Evolutionary conservation across 2,113 vertebrate genomes (phyloP), one percentile per base, ranked within the genome.

Genomic region (Syngnathoides biaculeatus): DNA sequence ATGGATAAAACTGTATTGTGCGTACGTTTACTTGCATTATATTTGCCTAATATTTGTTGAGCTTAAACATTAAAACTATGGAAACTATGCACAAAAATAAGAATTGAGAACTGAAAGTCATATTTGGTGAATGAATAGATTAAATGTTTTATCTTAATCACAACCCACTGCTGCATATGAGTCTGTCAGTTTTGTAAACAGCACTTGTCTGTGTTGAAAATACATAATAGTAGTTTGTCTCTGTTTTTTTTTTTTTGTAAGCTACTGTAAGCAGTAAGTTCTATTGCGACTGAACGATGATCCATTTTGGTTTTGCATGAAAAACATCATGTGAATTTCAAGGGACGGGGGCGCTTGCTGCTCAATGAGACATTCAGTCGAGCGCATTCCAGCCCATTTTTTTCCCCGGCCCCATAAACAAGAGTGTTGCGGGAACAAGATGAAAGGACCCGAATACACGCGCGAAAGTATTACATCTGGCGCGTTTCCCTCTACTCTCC

Each of bases 381-480:
- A 78, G 70, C 68, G 65, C 76, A 72, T 67, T 80, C 64, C 38
- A 74, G 69, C 70, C 67, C 69, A 22, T 86, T 84, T 79, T 71
- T 69, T 73, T 81, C 73, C 82, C 73, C 82, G 82, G 84, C 78
- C 78, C 70, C 80, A 75, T 62, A 79, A 77, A 79, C 77, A 73
- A 52, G 55, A 68, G 69, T 67, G 74, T 63, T 68, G 56, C 39
- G 68, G 62, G 77, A 82, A 70, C 27, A 30, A 71, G 75, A 86
- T 80, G 72, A 85, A 82, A 84, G 73, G 65, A 71, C 74, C 68
- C 12, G 69, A 71, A 42, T 45, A 52, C 43, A 67, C 59, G 74
- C 52, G 73, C 69, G 78, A 77, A 79, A 79, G 80, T 57, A 57
- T 76, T 80, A 80, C 84, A 82, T 85, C 77, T 79, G 86, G 69